Percentiles rank a stretch among this genome's conserved stretches.
Conservation (phyloP, 2,888 invertebrate genomes). For the Diachrysia chrysitis region DNA sequence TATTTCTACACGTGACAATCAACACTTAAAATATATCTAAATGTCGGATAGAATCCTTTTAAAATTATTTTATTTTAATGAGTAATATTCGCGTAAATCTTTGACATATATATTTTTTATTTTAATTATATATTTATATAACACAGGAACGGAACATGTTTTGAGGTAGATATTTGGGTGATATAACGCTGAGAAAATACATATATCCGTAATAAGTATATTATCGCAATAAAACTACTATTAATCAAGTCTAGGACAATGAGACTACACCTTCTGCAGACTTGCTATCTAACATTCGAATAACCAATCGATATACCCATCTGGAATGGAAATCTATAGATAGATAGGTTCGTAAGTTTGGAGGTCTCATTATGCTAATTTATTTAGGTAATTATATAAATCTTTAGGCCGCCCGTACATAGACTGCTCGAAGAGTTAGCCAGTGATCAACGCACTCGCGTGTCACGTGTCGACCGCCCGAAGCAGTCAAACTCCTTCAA, state of each 20-base stretch:
- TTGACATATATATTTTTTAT: neutral
- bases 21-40: too few relatives aligned
- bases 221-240: slow-evolving; percentile 33
- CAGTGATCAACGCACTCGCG: too few relatives aligned
- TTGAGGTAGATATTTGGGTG: slow-evolving; percentile 54
- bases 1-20: too few relatives aligned
- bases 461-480: too few relatives aligned
- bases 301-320: neutral
- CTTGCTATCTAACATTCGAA: neutral
- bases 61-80: neutral
- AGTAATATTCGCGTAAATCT: neutral
- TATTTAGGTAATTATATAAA: too few relatives aligned
- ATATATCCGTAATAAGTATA: slow-evolving; percentile 48
- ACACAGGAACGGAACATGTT: slow-evolving; percentile 53
- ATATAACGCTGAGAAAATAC: slow-evolving; percentile 44
- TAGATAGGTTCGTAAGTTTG: too few relatives aligned
- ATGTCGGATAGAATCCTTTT: neutral
- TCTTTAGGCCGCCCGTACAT: too few relatives aligned
- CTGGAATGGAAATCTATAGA: too few relatives aligned
- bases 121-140: slow-evolving; percentile 1
- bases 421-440: too few relatives aligned
- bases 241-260: neutral
- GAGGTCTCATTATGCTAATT: too few relatives aligned
- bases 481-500: too few relatives aligned
- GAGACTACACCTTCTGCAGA: neutral